A percentile compares a stretch with the other conserved stretches of the same genome.
Conservation (phyloP, 2,888 invertebrate species). For the Flexamia atlantica region DNA sequence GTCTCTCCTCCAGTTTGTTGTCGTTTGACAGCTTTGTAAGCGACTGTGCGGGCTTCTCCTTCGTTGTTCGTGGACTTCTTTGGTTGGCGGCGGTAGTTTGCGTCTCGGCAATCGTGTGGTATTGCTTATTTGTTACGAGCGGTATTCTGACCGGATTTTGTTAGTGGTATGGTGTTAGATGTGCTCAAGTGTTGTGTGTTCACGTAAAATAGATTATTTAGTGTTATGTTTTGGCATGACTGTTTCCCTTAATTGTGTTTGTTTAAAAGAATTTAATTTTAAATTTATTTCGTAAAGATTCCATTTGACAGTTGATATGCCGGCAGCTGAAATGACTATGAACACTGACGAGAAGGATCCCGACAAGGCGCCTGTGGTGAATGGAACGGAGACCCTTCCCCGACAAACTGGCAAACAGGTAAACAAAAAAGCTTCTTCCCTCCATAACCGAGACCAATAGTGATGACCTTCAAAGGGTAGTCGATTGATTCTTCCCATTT, state of each 20-base stretch:
- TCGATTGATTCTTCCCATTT: slow-evolving; percentile 27
- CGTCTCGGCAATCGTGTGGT: neutral
- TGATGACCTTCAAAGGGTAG: slow-evolving; percentile 52
- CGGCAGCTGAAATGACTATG: slow-evolving; percentile 68
- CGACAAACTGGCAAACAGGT: slow-evolving; percentile 79
- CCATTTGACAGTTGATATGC: slow-evolving; percentile 65
- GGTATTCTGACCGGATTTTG: slow-evolving; percentile 1
- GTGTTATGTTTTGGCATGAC: slow-evolving; percentile 22
- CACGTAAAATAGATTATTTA: neutral
- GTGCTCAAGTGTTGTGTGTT: slow-evolving; percentile 31
- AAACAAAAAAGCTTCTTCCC: slow-evolving; percentile 72
- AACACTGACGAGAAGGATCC: slow-evolving; percentile 68
- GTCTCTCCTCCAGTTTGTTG: slow-evolving; percentile 26
- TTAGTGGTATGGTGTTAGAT: slow-evolving; percentile 15
- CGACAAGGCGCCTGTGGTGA: slow-evolving; percentile 79
- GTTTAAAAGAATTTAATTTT: slow-evolving; percentile 28
- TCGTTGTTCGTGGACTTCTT: slow-evolving; percentile 11
- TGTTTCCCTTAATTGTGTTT: slow-evolving; percentile 2
- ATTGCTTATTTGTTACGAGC: neutral
- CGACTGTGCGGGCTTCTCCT: neutral
- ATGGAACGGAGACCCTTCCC: slow-evolving; percentile 79
- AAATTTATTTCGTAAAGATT: neutral
- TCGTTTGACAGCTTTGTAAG: slow-evolving; percentile 42
- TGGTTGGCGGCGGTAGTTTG: slow-evolving; percentile 11
- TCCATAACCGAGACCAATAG: neutral